Conservation (phyloP, 2,797 vertebrate species). For the Onychomys torridus region DNA sequence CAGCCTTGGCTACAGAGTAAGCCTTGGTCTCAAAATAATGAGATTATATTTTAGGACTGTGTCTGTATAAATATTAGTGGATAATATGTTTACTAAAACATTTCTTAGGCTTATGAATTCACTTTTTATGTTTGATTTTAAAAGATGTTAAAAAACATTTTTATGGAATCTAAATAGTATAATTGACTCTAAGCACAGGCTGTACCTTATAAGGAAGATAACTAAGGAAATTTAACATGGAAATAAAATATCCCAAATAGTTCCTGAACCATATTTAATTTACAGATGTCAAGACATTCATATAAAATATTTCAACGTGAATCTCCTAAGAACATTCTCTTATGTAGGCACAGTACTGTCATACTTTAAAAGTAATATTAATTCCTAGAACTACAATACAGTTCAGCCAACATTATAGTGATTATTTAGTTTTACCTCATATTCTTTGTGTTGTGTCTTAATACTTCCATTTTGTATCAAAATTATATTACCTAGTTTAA, state of each 20-base stretch:
- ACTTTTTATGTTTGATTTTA: constrained; percentile 22
- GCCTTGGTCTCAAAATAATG: neutral
- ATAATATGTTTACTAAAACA: constrained; percentile 26
- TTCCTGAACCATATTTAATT: neutral
- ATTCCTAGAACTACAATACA: neutral
- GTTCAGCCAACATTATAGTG: neutral
- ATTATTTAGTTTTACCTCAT: neutral
- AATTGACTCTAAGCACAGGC: neutral
- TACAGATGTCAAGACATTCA: neutral
- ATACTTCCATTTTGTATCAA: neutral
- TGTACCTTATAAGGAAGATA: neutral
- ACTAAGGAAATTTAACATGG: neutral
- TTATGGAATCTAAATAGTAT: neutral
- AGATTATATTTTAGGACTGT: neutral
- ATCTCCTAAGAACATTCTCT: constrained; percentile 1
- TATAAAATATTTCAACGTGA: neutral
- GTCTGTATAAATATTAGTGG: neutral
- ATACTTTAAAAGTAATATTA: neutral
- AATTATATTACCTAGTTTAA: constrained; percentile 22
- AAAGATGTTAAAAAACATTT: neutral
- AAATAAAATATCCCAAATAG: constrained; percentile 5
- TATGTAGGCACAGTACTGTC: neutral
- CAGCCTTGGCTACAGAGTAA: neutral
- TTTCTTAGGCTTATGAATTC: neutral
- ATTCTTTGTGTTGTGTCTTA: neutral